Conservation (phyloP, 1,140 invertebrate species). For the Acromyrmex echinatior region DNA sequence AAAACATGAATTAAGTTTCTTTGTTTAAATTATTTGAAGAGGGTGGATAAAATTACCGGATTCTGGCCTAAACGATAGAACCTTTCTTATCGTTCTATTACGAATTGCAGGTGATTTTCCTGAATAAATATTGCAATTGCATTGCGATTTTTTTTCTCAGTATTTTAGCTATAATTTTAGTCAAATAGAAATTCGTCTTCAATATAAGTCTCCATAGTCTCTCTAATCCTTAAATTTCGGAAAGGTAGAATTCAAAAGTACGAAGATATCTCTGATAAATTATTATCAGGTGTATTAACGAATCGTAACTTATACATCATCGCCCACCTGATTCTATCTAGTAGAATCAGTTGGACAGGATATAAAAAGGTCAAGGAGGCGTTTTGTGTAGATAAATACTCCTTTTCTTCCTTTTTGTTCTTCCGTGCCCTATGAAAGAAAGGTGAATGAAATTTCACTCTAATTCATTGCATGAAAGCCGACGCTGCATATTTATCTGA, state of each 20-base stretch:
- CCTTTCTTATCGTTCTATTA: too few species aligned
- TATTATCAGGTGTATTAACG: constrained; percentile 4
- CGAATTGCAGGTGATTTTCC: too few species aligned
- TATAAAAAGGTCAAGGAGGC: constrained; percentile 42
- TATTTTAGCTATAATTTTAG: too few species aligned
- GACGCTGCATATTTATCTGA: neutral
- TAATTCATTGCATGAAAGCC: neutral
- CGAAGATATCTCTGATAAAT: neutral
- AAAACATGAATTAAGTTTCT: neutral
- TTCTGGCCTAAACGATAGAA: too few species aligned
- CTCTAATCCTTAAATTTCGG: neutral
- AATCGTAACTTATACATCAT: neutral
- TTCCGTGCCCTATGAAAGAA: neutral
- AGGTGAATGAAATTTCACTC: neutral
- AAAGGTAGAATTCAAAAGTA: neutral
- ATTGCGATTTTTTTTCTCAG: too few species aligned
- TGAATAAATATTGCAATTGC: too few species aligned
- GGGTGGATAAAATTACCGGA: too few species aligned
- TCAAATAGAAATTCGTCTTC: too few species aligned
- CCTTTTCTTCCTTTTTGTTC: neutral
- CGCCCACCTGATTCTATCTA: neutral
- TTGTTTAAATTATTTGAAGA: neutral
- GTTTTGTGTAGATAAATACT: neutral
- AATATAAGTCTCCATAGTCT: too few species aligned
- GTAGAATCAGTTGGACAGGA: neutral